Evolutionary conservation across 1,140 invertebrate genomes (phyloP).

Genomic region (Scaptomyza pallida): DNA sequence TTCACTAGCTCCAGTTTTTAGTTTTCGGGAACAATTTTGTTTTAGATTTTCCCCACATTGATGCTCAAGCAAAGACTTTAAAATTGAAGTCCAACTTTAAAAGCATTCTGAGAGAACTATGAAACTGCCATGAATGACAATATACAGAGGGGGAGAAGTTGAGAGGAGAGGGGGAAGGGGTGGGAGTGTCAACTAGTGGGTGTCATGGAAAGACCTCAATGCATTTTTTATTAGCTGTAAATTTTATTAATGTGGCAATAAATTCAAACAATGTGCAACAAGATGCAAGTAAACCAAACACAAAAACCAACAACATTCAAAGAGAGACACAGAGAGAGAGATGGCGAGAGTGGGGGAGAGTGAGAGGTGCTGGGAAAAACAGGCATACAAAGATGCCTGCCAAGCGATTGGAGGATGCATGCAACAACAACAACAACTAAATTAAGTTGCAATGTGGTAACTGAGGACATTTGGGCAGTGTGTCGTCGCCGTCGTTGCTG

Average conservation of each 20-base stretch:
- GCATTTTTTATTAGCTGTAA: slow-evolving; percentile 82
- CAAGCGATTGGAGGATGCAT: slow-evolving; percentile 47
- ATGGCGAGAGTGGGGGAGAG: too few relatives aligned
- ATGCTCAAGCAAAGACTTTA: too few relatives aligned
- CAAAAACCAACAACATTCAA: slow-evolving; percentile 32
- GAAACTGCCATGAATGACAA: slow-evolving; percentile 4
- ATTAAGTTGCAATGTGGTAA: slow-evolving; percentile 55
- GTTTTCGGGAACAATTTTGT: too few relatives aligned
- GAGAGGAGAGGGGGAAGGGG: too few relatives aligned
- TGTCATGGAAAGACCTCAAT: slow-evolving; percentile 57
- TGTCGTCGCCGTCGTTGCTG: slow-evolving; percentile 56
- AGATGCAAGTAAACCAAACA: slow-evolving; percentile 62
- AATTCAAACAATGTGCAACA: slow-evolving; percentile 70
- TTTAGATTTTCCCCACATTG: too few relatives aligned
- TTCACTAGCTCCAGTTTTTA: too few relatives aligned
- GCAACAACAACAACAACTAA: slow-evolving; percentile 28
- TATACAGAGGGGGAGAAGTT: not conserved
- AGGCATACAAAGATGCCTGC: slow-evolving; percentile 46
- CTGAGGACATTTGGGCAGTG: slow-evolving; percentile 77
- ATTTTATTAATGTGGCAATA: slow-evolving; percentile 82
- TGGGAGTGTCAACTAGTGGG: slow-evolving; percentile 43
- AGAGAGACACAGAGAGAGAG: not conserved
- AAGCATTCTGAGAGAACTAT: not conserved
- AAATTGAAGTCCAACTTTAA: too few relatives aligned
- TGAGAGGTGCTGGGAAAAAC: slow-evolving; percentile 29